Percentiles rank a stretch among this genome's conserved stretches.
Evolutionary conservation across 2,113 vertebrate species (phyloP).

Genomic region (Scatophagus argus): DNA sequence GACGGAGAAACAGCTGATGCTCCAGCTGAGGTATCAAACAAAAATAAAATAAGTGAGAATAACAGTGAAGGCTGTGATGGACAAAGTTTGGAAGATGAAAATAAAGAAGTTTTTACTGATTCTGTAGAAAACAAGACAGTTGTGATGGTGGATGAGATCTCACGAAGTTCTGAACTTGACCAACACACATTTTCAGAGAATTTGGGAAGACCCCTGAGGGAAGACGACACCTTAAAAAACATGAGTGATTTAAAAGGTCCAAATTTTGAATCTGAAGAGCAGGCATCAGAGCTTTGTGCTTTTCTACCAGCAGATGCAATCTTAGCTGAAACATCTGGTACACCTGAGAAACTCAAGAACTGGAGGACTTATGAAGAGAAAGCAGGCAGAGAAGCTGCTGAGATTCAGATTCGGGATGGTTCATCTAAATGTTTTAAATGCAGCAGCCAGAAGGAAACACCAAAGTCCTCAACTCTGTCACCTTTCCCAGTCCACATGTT

Average conservation of each 20-base stretch:
- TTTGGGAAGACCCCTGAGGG: not conserved
- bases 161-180: not conserved
- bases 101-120: not conserved
- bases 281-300: not conserved
- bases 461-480: not conserved
- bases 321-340: accelerated
- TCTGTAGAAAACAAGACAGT: not conserved
- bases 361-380: not conserved
- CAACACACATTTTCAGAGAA: not conserved
- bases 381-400: not conserved
- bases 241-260: not conserved
- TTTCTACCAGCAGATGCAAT: not conserved
- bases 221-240: not conserved
- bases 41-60: not conserved
- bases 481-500: accelerated
- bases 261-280: not conserved
- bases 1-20: not conserved
- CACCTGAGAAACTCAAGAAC: not conserved
- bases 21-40: not conserved
- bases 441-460: not conserved
- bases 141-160: not conserved
- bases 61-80: not conserved
- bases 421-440: not conserved
- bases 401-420: not conserved
- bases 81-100: not conserved